Evolutionary conservation across 2,888 invertebrate genomes (phyloP).

Genomic region (Electrophaes corylata): DNA sequence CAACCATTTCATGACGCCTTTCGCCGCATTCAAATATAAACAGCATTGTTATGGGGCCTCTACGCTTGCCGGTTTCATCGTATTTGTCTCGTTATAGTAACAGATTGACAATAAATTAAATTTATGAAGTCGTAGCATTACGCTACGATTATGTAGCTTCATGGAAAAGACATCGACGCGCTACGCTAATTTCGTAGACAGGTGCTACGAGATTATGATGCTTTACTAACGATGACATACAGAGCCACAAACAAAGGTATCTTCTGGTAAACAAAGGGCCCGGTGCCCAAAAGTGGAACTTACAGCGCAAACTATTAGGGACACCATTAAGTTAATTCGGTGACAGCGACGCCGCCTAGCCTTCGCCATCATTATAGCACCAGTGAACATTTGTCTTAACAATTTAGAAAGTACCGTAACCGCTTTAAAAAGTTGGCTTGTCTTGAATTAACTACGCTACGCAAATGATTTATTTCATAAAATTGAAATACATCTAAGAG

Average conservation of each 20-base stretch:
- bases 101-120: background rate
- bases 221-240: background rate
- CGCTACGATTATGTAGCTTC: slow-evolving; percentile 7
- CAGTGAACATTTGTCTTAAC: too few species aligned
- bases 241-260: background rate
- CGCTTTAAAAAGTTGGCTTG: too few species aligned
- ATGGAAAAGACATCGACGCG: slow-evolving; percentile 13
- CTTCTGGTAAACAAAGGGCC: background rate
- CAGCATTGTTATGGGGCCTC: background rate
- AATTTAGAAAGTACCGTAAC: too few species aligned
- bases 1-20: slow-evolving; percentile 20
- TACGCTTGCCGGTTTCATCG: background rate
- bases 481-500: too few species aligned
- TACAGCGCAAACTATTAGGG: background rate
- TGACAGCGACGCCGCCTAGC: background rate
- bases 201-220: slow-evolving; percentile 10
- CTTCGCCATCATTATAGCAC: too few species aligned
- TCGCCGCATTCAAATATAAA: slow-evolving; percentile 1
- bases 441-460: too few species aligned
- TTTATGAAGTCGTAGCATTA: background rate
- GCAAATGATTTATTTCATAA: too few species aligned
- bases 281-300: background rate
- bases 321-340: background rate
- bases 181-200: slow-evolving; percentile 16
- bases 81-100: background rate